Base-by-base conservation (phyloP, 2,888 invertebrate species). In the Diarsia brunnea region DNA sequence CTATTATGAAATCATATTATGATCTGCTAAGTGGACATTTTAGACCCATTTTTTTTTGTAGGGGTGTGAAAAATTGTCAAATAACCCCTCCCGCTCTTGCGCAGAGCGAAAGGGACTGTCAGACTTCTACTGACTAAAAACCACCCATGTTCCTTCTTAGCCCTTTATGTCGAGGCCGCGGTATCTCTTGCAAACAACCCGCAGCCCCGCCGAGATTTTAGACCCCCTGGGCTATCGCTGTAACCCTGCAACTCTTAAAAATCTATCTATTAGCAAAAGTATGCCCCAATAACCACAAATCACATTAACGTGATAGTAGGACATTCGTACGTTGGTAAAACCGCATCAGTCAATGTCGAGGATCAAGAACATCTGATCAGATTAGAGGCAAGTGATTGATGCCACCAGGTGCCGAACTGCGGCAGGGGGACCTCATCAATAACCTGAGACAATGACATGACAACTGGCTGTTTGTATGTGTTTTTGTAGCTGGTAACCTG, bases 291-390 rank as follows among this genome's bases (percentile, higher is more conserved):
- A 83, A 76, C 69, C 78, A 79, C 69, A 31, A 81, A 83, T 79
- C 77, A 79, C 85, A 88, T 87, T 86, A 87, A 64, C 69, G 76
- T 81, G 79, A 89, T 85, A 87, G 84, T 75, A 47, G 69, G 31
- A 51, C 61, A 60, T 67, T 67, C 60, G 58, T 53, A n/a, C 53
- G 24, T 19, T 58, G 73, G 76, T 89, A 91, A 88, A 86, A 72
- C 82, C 73, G 83, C 86, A 91, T 92, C 89, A 85, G 81, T 92
- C 92, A 91, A 87, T 85, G 91, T 91, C 92, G 77, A 72, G 73
- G 79, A 73, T 73, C 80, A 82, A 88, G 85, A 89, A 88, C 85
- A 87, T 88, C 88, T 84, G 84, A 73, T 79, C 80, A 85, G 89
- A 90, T 90, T 87, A 87, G 84, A 72, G 71, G 53, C 53, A 55